These are phyloP conservation scores for Timandra comae DNA, from an alignment of 2,888 invertebrate species.

Conservation along the genomic window DNA sequence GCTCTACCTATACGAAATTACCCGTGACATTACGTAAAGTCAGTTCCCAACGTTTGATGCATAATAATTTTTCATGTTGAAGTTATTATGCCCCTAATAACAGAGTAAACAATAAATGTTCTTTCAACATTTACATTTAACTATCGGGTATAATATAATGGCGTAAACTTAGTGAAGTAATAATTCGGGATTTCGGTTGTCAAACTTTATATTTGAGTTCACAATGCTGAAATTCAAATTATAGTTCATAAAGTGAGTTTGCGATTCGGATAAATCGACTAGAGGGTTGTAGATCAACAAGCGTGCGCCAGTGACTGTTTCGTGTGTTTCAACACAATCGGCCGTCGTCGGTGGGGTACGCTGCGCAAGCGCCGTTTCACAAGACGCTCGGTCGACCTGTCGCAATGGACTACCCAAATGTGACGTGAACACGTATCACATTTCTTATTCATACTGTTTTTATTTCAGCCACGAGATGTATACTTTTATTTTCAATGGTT, in stretches of 20 bases:
- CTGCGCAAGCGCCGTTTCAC: constrained; percentile 74
- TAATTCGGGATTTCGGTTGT: no score
- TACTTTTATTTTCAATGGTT: no score
- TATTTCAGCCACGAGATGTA: no score
- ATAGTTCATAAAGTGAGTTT: no score
- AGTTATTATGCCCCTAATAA: no score
- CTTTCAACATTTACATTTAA: no score
- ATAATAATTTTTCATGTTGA: constrained; percentile 11
- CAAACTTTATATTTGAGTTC: no score
- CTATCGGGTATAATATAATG: no score
- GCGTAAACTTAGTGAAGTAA: no score
- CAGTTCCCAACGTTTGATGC: constrained; percentile 1
- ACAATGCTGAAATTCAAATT: no score
- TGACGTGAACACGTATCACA: constrained; percentile 72
- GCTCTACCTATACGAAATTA: constrained; percentile 9
- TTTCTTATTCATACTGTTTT: constrained; percentile 50
- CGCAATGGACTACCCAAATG: constrained; percentile 74
- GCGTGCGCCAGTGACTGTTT: constrained; percentile 55
- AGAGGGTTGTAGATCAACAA: constrained; percentile 47
- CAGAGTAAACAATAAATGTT: no score
- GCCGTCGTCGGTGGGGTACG: constrained; percentile 56
- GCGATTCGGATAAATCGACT: constrained; percentile 10
- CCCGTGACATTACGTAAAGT: not conserved
- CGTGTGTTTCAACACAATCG: constrained; percentile 65
- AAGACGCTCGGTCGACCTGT: constrained; percentile 71